Conservation (phyloP, 2,888 invertebrate species). For the Biston betularia region DNA sequence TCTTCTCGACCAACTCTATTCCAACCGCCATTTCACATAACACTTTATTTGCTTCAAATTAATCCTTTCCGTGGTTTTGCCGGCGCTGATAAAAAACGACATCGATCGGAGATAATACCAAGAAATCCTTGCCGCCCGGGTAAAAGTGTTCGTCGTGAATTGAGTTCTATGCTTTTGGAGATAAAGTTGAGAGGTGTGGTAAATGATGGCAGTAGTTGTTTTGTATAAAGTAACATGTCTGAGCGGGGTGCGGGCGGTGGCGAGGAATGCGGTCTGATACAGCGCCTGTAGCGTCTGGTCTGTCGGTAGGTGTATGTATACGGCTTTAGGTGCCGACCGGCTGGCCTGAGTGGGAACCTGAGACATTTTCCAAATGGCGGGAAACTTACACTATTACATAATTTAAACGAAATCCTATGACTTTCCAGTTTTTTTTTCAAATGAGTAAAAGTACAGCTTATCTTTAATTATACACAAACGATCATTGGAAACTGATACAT, state of each 20-base stretch:
- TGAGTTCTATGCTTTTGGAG: constrained; percentile 43
- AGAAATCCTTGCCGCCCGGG: constrained; percentile 32
- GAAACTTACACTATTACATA: neutral
- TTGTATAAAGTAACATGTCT: constrained; percentile 63
- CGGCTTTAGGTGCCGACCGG: constrained; percentile 53
- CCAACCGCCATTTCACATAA: constrained; percentile 57
- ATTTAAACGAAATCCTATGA: neutral
- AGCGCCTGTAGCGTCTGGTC: constrained; percentile 53
- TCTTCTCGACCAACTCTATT: constrained; percentile 21
- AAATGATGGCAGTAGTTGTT: constrained; percentile 42
- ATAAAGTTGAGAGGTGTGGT: constrained; percentile 41
- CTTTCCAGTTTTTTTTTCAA: neutral
- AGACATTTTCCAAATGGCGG: constrained; percentile 18
- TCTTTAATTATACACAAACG: no score
- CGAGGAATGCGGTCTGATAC: constrained; percentile 82
- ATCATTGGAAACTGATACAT: no score
- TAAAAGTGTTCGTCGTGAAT: constrained; percentile 37
- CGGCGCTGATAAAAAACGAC: constrained; percentile 72
- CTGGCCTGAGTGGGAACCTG: constrained; percentile 54
- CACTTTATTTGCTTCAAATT: constrained; percentile 79
- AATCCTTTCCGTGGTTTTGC: constrained; percentile 81
- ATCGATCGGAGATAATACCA: constrained; percentile 61
- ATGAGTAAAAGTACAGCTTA: no score
- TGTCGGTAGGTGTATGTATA: constrained; percentile 70
- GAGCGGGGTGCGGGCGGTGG: constrained; percentile 59